Conservation (phyloP, 2,797 vertebrate genomes). For the Synanceia verrucosa region DNA sequence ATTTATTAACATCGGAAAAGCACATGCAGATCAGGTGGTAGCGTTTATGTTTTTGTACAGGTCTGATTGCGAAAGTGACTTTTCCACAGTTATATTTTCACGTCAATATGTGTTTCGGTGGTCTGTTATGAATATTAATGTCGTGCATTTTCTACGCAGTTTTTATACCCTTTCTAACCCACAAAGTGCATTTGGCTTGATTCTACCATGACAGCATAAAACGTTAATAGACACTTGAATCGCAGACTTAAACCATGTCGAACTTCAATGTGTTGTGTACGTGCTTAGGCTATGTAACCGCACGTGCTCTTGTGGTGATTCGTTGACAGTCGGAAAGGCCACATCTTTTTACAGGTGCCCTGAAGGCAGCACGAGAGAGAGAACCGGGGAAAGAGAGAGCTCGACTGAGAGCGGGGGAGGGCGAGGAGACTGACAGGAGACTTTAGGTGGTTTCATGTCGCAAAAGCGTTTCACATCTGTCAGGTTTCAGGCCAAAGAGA, state of each 20-base stretch:
- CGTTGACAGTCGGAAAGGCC: neutral
- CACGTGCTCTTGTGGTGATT: constrained; percentile 22
- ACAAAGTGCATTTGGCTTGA: neutral
- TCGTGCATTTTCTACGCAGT: neutral
- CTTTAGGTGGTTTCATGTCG: neutral
- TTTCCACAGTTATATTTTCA: neutral
- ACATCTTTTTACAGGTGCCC: neutral
- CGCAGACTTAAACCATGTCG: neutral
- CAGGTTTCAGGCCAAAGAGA: neutral
- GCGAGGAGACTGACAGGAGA: neutral
- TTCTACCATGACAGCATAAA: neutral
- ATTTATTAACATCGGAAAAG: neutral
- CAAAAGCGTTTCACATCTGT: neutral
- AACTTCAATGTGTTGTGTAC: neutral
- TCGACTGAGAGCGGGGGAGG: neutral
- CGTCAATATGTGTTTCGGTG: neutral
- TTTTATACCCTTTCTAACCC: too few relatives aligned
- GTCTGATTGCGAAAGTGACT: neutral
- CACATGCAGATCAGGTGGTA: neutral
- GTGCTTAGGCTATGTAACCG: neutral
- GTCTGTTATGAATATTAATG: neutral
- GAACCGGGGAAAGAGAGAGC: neutral
- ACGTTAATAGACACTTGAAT: neutral
- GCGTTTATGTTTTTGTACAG: neutral
- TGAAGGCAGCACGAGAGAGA: constrained; percentile 34